Percentiles rank a stretch among this genome's conserved stretches.
phyloP scores from a whole-genome alignment of 2,113 vertebrate species.

The Cyprinodon tularosa region DNA sequence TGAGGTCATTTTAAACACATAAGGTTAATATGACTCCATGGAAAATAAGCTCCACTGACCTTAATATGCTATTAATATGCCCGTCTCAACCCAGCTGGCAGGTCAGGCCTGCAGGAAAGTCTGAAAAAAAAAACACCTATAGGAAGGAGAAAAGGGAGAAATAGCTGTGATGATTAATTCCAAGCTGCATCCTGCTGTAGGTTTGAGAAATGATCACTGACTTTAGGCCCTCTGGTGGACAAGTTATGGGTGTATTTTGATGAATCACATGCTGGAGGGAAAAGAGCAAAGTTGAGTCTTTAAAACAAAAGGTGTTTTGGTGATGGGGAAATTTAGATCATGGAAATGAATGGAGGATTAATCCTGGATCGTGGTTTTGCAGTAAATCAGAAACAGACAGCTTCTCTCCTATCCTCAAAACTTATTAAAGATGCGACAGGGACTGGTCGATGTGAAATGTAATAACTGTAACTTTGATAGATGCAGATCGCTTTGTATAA shows the following conservation, averaged over 20 bases:
- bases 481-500: background rate
- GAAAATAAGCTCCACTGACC: slow-evolving; percentile 60
- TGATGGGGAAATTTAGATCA: background rate
- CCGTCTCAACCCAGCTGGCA: slow-evolving; percentile 25
- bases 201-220: slow-evolving; percentile 44
- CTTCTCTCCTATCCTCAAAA: slow-evolving; percentile 11
- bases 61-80: slow-evolving; percentile 64
- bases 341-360: slow-evolving; percentile 9
- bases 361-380: background rate
- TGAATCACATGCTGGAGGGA: slow-evolving; percentile 21
- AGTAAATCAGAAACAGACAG: background rate
- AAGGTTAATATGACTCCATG: slow-evolving; percentile 56
- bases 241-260: slow-evolving; percentile 19
- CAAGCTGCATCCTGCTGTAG: slow-evolving; percentile 13
- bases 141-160: slow-evolving; percentile 19
- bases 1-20: slow-evolving; percentile 56
- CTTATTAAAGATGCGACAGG: background rate
- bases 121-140: slow-evolving; percentile 10
- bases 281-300: slow-evolving; percentile 7
- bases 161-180: slow-evolving; percentile 39
- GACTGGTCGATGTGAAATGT: background rate
- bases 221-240: slow-evolving; percentile 21
- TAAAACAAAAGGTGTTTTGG: slow-evolving; percentile 10
- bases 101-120: slow-evolving; percentile 43
- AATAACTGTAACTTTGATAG: background rate